These are phyloP conservation scores for Drosophila gunungcola DNA, from an alignment of 1,140 invertebrate species.

Conservation along the genomic window DNA sequence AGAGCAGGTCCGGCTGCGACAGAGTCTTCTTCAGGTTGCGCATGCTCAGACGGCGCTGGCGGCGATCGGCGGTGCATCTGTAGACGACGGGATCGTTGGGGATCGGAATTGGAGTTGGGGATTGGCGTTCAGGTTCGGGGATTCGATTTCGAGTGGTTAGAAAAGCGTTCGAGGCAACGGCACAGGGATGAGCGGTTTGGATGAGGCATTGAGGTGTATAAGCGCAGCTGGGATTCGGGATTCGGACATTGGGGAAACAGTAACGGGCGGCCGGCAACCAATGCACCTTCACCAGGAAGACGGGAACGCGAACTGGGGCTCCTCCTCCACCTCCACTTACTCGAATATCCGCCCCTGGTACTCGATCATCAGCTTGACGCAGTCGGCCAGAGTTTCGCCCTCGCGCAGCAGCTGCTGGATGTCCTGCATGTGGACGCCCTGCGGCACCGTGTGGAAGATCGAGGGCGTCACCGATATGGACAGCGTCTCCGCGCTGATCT, in stretches of 20 bases:
- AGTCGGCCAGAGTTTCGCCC: constrained; percentile 73
- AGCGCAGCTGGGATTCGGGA: constrained; percentile 16
- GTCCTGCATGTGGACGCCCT: constrained; percentile 70
- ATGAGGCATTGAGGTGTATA: constrained; percentile 13
- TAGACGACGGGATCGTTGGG: constrained; percentile 21
- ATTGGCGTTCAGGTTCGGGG: constrained; percentile 17
- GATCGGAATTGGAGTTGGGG: constrained; percentile 3
- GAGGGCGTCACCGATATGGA: constrained; percentile 76
- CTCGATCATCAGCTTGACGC: constrained; percentile 82
- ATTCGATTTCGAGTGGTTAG: constrained; percentile 24
- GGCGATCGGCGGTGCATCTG: constrained; percentile 78
- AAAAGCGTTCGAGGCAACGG: constrained; percentile 19
- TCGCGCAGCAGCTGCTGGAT: constrained; percentile 71
- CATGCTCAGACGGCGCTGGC: constrained; percentile 61
- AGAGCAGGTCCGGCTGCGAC: constrained; percentile 80
- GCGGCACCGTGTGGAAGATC: constrained; percentile 77
- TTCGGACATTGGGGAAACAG: constrained; percentile 1
- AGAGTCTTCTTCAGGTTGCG: constrained; percentile 79
- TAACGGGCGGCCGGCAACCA: constrained; percentile 23
- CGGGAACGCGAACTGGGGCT: background rate
- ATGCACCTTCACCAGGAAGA: constrained; percentile 43
- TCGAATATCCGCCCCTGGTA: constrained; percentile 80
- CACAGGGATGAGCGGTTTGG: constrained; percentile 12
- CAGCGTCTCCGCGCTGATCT: constrained; percentile 77
- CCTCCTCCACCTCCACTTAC: constrained; percentile 58